Base-by-base conservation (phyloP, 1,140 invertebrate genomes). In the Lineus longissimus region DNA sequence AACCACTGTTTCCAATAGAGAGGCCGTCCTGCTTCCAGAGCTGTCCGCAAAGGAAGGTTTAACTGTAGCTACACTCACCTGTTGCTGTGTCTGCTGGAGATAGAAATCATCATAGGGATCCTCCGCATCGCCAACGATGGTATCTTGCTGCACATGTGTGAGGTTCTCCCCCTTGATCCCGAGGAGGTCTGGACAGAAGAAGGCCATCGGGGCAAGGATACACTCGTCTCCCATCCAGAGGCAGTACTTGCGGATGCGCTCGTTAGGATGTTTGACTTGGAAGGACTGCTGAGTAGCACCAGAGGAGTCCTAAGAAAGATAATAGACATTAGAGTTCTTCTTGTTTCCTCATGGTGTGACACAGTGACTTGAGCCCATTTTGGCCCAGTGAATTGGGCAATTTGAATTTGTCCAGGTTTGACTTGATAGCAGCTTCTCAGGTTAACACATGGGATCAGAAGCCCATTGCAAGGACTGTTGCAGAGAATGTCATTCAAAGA, bases 91-190 rank as follows among this genome's bases (percentile, higher is more conserved):
- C 61, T 81, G 79, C 22, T 72, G 62, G 2, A 97, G 81, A 76
- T 94, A 97, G 77, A 91, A 90, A 55, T 92, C 91, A 86, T 97
- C 94, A 79, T 94, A 92, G 11, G 93, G 93, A 84, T 97, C 95
- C 81, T 95, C 91, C 2, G 92, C 87, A 77, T 96, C 92, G 55
- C 93, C 91, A 29, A 86, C 85, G 63, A 88, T 88, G 45, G 89
- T 83, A 69, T 86, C 88, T 72, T 93, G 89, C 41, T 69, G 43
- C 66, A 65, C 9, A 78, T 64, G 41, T 73, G 56, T 22, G 63
- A 55, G 23, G 11, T 87, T 19, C 88, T 88, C 43, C 2, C 91
- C 93, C 2, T 91, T 93, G 2, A 96, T 87, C 73, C 88, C 90
- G 29, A 96, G 87, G 59, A 96, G 80, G 81, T 95, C 93, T 0